Base-by-base conservation (phyloP, 1,140 invertebrate genomes). In the Conus betulinus region DNA sequence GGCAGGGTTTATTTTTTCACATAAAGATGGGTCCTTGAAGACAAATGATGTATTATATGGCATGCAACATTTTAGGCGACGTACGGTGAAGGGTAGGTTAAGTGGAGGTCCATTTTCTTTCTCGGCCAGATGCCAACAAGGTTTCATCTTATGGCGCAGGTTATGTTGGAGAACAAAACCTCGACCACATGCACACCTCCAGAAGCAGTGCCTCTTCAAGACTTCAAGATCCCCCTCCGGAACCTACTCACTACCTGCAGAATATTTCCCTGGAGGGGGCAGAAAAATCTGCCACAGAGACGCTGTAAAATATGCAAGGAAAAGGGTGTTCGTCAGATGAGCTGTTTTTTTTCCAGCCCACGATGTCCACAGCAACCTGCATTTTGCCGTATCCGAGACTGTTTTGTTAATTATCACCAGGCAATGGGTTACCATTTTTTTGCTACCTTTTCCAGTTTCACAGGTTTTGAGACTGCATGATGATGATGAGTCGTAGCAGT, bases 261-360 rank as follows among this genome's bases (percentile, higher is more conserved):
- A 78, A 78, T 39, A 78, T 78, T n/a, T 39, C 76, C 76, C 23
- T 39, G 76, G 76, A 78, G 23, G 39, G 76, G 76, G 15, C 76
- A 78, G 76, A 78, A 78, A 78, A 78, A 78, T 15, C 76, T 78
- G n/a, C 76, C 76, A 25, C 76, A 78, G 27, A 78, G 76, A 15
- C 76, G 76, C 27, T 78, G 76, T 39, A 78, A 78, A 78, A 78
- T 78, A 11, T 78, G 76, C 76, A 78, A 78, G 27, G 76, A 78
- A 8, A 78, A 78, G 27, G 76, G 76, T 5, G 13, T 78, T 23
- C 76, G 76, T 27, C 76, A 78, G 27, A 78, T 78, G 76, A 78
- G 6, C 6, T 78, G 76, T 27, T 78, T 78, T 39, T 78, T 39
- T 51, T 78, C n/a, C n/a, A n/a, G 76, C 39, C 39, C 76, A 6